Conservation (phyloP, 2,888 invertebrate genomes). For the Melikaiella ostensackeni region DNA sequence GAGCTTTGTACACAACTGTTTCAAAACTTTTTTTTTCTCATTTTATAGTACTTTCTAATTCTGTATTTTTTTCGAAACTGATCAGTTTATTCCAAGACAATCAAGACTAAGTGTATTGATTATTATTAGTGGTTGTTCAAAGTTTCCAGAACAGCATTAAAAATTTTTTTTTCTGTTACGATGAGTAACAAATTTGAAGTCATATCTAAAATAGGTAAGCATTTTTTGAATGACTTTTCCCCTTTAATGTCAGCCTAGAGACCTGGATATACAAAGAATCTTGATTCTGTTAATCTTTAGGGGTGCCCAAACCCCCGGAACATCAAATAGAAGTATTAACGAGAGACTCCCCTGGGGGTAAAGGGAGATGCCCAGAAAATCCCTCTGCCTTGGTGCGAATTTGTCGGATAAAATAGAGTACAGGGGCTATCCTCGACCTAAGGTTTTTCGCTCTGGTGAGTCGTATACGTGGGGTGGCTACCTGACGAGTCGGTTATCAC, state of each 20-base stretch:
- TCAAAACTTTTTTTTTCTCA: too few species aligned
- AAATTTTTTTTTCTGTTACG: too few species aligned
- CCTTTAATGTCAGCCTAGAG: background rate
- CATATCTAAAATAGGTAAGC: too few species aligned
- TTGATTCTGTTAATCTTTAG: background rate
- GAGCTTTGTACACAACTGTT: too few species aligned
- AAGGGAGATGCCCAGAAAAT: background rate
- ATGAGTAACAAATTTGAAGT: too few species aligned
- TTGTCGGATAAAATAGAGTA: slow-evolving; percentile 36
- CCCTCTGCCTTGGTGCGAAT: slow-evolving; percentile 20
- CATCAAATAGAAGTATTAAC: slow-evolving; percentile 3
- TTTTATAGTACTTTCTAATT: too few species aligned
- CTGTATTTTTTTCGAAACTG: too few species aligned
- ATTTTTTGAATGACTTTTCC: background rate
- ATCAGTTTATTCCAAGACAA: too few species aligned
- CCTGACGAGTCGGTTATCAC: slow-evolving; percentile 49
- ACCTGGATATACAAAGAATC: background rate
- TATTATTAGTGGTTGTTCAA: too few species aligned
- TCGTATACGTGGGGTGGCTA: slow-evolving; percentile 36
- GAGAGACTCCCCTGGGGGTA: background rate
- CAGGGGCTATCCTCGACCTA: slow-evolving; percentile 29
- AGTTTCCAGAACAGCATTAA: too few species aligned
- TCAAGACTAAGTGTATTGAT: too few species aligned
- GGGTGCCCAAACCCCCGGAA: background rate
- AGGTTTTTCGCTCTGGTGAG: background rate